Percentiles rank a stretch among this genome's conserved stretches.
Evolutionary conservation across 2,113 vertebrate genomes (phyloP).

Genomic region (Albula goreensis): DNA sequence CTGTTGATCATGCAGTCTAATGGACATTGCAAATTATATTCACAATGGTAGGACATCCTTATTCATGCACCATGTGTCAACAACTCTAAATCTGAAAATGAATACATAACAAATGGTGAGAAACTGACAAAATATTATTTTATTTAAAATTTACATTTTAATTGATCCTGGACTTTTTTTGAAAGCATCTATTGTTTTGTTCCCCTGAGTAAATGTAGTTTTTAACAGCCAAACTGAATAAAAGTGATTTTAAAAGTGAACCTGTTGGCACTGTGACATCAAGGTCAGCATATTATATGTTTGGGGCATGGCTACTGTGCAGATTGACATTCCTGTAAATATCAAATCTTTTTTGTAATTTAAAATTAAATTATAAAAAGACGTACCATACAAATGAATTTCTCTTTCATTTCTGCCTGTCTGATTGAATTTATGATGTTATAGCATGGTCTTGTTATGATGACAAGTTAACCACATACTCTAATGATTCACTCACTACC

Average conservation of each 20-base stretch:
- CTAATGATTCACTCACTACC: neutral
- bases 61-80: neutral
- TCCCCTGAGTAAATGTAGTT: neutral
- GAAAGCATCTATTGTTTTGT: conserved; percentile 16
- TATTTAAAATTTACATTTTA: neutral
- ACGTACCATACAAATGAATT: conserved; percentile 14
- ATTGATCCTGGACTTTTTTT: neutral
- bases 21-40: neutral
- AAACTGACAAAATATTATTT: no score
- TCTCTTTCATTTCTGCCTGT: neutral
- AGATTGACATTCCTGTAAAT: conserved; percentile 59
- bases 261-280: conserved; percentile 48
- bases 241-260: conserved; percentile 34
- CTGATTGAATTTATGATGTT: neutral
- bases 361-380: conserved; percentile 56
- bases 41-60: neutral
- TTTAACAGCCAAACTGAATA: conserved; percentile 20
- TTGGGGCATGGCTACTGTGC: conserved; percentile 49
- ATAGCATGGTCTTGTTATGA: neutral
- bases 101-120: no score
- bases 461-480: neutral
- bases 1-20: neutral
- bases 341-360: conserved; percentile 63
- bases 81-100: neutral
- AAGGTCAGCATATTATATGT: conserved; percentile 44